Conservation (phyloP, 2,888 invertebrate species). For the Vanessa cardui region DNA sequence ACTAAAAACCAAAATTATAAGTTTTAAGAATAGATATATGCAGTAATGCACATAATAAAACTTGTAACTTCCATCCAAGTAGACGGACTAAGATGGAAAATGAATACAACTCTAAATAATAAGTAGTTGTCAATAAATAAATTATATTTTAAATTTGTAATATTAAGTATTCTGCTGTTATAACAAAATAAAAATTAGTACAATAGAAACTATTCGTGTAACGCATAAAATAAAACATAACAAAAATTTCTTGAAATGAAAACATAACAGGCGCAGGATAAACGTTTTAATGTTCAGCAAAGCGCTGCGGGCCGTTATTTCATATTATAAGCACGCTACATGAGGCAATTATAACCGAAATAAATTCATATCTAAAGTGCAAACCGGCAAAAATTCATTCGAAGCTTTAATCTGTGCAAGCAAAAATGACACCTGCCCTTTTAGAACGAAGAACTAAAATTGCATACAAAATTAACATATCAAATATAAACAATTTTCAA, state of each 20-base stretch:
- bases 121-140: background rate
- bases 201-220: background rate
- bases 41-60: no score
- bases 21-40: no score
- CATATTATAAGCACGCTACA: conserved; percentile 42
- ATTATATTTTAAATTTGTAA: no score
- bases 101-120: background rate
- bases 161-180: background rate
- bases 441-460: conserved; percentile 11
- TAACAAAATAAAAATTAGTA: background rate
- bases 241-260: conserved; percentile 15
- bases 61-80: no score
- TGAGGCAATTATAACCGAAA: conserved; percentile 43
- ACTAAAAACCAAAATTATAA: no score
- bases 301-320: conserved; percentile 41
- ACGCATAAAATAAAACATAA: background rate
- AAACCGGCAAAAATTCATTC: conserved; percentile 27
- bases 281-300: conserved; percentile 40
- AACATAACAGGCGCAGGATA: conserved; percentile 29
- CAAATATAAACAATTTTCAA: conserved; percentile 10
- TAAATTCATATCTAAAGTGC: conserved; percentile 44
- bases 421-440: conserved; percentile 18
- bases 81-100: no score
- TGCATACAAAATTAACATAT: background rate
- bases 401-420: conserved; percentile 14